Base-by-base conservation (phyloP, 2,888 invertebrate genomes). In the Napeogenes inachia region DNA sequence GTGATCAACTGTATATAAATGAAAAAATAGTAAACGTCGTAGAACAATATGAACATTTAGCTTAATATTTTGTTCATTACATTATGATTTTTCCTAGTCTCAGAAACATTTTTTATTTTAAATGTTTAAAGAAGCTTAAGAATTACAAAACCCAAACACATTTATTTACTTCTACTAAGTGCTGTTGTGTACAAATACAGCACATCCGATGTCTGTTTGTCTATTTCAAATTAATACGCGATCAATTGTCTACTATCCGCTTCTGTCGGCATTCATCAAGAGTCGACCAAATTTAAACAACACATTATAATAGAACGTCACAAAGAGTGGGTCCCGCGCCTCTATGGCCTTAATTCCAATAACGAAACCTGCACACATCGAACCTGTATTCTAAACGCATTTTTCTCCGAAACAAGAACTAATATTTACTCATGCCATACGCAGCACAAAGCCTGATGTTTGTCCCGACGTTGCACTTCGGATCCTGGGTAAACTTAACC, bases 381-480 rank as follows among this genome's bases (percentile, higher is more conserved):
- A 80, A 77, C 78, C 77, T 83, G 80, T 86, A 85, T 81, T 81
- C 80, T 78, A 84, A 86, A 86, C 87, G 87, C 87, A 89, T 90
- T 89, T 89, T 90, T 89, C 90, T 78, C 71, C 82, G 89, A 89
- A 89, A 81, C 78, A 80, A 84, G 78, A 80, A 77, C 80, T 79
- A 89, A 90, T 89, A 89, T 90, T 90, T 82, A 81, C 86, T 78
- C 81, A 81, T 79, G 79, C 82, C 79, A 82, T 87, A 84, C 86
- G 85, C 82, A 82, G 77, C 84, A 89, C 87, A 89, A 89, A 86
- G 87, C 84, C 78, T 84, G 72, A 82, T 87, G 85, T 90, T 90
- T 89, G 85, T 77, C 80, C 74, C 85, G 77, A 80, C 84, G 82
- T 88, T 89, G 90, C 90, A 89, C 89, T 89, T 87, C 81, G 84